These are phyloP conservation scores for Harpalus rufipes DNA, from an alignment of 2,888 invertebrate species.

Conservation along the genomic window DNA sequence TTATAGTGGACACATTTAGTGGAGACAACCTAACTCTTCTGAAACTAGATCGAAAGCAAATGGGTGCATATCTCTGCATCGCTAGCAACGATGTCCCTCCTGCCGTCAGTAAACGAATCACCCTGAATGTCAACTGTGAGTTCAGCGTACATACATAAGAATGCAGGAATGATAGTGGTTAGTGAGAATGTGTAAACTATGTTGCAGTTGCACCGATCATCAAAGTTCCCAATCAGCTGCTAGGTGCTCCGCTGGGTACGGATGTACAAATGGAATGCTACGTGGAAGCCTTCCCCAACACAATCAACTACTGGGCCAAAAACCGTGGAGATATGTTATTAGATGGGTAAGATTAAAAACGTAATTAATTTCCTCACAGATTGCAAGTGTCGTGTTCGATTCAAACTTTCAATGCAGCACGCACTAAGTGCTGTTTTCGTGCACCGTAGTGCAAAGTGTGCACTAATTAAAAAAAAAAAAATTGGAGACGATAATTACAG, in stretches of 20 bases:
- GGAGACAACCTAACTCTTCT: slow-evolving; percentile 80
- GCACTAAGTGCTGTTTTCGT: too few relatives aligned
- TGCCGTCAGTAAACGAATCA: slow-evolving; percentile 85
- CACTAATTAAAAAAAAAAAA: too few relatives aligned
- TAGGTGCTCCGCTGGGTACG: slow-evolving; percentile 81
- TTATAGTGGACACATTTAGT: slow-evolving; percentile 78
- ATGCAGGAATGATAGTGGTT: not conserved
- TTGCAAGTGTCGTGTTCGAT: too few relatives aligned
- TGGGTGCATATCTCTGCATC: slow-evolving; percentile 83
- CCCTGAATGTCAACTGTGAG: slow-evolving; percentile 88
- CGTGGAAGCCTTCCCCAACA: slow-evolving; percentile 83
- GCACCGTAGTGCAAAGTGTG: too few relatives aligned
- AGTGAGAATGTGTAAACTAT: not conserved
- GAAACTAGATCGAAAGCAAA: slow-evolving; percentile 81
- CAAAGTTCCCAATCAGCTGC: slow-evolving; percentile 82
- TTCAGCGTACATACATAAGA: slow-evolving; percentile 70
- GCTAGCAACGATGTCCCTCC: slow-evolving; percentile 75
- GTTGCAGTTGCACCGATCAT: slow-evolving; percentile 82
- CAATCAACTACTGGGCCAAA: slow-evolving; percentile 84
- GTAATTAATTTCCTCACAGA: too few relatives aligned
- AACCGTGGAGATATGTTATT: slow-evolving; percentile 79
- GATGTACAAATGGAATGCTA: slow-evolving; percentile 82
- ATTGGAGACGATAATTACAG: too few relatives aligned
- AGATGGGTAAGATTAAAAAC: slow-evolving; percentile 76
- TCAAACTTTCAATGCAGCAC: too few relatives aligned